A percentile compares a stretch with the other conserved stretches of the same genome.
phyloP scores from a whole-genome alignment of 2,888 invertebrate species.

The Ceriagrion tenellum region DNA sequence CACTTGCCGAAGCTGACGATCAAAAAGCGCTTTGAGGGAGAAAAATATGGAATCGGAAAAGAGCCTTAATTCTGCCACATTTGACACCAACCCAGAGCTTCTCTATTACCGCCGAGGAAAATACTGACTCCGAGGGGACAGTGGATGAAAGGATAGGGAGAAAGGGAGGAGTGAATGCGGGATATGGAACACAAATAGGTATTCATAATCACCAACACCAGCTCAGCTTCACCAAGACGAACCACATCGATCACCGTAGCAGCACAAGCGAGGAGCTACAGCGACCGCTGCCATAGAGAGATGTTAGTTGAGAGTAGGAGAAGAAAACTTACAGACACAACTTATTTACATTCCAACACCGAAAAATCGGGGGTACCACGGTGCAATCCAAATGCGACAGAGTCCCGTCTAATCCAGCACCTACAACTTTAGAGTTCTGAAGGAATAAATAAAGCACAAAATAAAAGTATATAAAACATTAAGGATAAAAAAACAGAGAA shows the following conservation, averaged over 20 bases:
- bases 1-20: no score
- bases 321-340: not conserved
- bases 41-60: no score
- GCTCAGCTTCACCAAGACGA: not conserved
- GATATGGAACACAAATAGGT: not conserved
- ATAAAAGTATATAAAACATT: not conserved
- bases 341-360: not conserved
- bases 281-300: not conserved
- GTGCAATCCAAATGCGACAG: not conserved
- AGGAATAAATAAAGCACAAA: not conserved
- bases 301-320: not conserved
- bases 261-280: not conserved
- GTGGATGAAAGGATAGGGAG: not conserved
- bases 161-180: not conserved
- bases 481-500: not conserved
- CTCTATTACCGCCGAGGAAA: no score
- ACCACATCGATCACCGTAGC: not conserved
- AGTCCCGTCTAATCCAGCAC: not conserved
- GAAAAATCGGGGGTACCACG: not conserved
- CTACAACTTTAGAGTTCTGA: not conserved
- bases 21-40: no score
- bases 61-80: no score
- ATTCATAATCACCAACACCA: not conserved
- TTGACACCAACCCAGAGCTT: no score
- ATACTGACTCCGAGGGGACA: no score